A percentile compares a stretch with the other conserved stretches of the same genome.
phyloP scores from a whole-genome alignment of 2,113 vertebrate species.

The Spermophilus dauricus region DNA sequence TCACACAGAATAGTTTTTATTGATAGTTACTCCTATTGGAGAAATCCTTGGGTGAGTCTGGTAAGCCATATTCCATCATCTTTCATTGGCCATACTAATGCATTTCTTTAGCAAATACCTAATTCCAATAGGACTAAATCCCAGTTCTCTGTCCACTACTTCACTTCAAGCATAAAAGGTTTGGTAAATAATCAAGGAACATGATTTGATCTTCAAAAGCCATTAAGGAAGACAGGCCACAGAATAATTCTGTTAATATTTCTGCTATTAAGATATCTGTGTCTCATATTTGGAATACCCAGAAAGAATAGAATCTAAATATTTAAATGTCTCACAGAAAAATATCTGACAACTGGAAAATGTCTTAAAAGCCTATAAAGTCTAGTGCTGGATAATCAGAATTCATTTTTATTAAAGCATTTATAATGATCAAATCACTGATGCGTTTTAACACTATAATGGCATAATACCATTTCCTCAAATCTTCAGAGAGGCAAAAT shows the following conservation, averaged over 20 bases:
- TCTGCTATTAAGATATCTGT: conserved; percentile 70
- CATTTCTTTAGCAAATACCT: conserved; percentile 64
- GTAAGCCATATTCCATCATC: background rate
- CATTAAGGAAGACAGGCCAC: conserved; percentile 53
- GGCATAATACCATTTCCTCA: conserved; percentile 73
- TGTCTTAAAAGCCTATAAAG: conserved; percentile 77
- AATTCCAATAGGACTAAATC: conserved; percentile 39
- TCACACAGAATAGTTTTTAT: background rate
- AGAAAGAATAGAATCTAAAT: conserved; percentile 79
- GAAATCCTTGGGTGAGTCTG: background rate
- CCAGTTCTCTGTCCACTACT: background rate
- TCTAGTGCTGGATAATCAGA: conserved; percentile 69
- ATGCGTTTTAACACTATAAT: conserved; percentile 77
- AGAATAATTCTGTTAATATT: conserved; percentile 70
- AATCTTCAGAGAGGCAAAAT: conserved; percentile 56
- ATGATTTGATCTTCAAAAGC: conserved; percentile 63
- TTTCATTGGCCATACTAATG: conserved; percentile 27
- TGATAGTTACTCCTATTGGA: background rate
- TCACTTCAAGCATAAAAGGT: conserved; percentile 59
- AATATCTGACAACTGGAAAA: conserved; percentile 75
- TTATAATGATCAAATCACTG: conserved; percentile 72
- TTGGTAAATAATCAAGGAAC: conserved; percentile 39
- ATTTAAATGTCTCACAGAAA: conserved; percentile 78
- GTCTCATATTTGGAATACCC: conserved; percentile 68
- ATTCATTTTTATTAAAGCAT: conserved; percentile 80